phyloP scores from a whole-genome alignment of 2,888 invertebrate species.

The Drosophila pullipes region DNA sequence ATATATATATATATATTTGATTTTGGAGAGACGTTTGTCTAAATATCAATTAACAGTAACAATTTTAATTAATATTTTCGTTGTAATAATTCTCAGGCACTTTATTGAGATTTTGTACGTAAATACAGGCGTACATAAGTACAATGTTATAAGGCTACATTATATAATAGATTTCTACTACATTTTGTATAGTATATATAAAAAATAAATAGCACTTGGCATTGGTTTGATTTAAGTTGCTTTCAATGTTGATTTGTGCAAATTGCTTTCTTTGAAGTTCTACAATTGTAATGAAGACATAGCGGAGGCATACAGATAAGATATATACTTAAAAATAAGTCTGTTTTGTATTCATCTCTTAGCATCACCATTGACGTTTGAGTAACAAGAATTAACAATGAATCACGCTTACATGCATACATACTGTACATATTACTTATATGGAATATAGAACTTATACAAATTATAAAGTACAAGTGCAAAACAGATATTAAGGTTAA shows the following conservation, averaged over 20 bases:
- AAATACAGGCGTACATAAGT: conserved; percentile 58
- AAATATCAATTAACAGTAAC: conserved; percentile 8
- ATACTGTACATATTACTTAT: conserved; percentile 44
- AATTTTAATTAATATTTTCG: conserved; percentile 17
- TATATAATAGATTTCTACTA: conserved; percentile 36
- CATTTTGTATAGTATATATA: conserved; percentile 37
- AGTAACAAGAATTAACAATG: conserved; percentile 56
- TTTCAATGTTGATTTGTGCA: conserved; percentile 42
- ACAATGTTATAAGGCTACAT: conserved; percentile 46
- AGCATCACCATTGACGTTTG: conserved; percentile 22
- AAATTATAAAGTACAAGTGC: conserved; percentile 47
- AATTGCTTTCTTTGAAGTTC: conserved; percentile 52
- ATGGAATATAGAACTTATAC: conserved; percentile 31
- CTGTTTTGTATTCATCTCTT: conserved; percentile 34
- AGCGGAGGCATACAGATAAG: conserved; percentile 30
- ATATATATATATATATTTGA: background rate
- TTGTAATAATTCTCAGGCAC: conserved; percentile 68
- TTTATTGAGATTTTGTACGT: conserved; percentile 72
- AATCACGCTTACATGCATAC: conserved; percentile 46
- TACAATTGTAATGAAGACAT: conserved; percentile 59
- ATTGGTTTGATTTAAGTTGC: conserved; percentile 32
- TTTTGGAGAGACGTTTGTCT: conserved; percentile 7
- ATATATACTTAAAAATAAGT: conserved; percentile 23
- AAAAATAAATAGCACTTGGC: conserved; percentile 47
- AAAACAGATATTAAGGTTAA: conserved; percentile 53